Percentiles rank a stretch among this genome's conserved stretches.
phyloP scores from a whole-genome alignment of 2,888 invertebrate genomes.

The Sminthurinus aureus region DNA sequence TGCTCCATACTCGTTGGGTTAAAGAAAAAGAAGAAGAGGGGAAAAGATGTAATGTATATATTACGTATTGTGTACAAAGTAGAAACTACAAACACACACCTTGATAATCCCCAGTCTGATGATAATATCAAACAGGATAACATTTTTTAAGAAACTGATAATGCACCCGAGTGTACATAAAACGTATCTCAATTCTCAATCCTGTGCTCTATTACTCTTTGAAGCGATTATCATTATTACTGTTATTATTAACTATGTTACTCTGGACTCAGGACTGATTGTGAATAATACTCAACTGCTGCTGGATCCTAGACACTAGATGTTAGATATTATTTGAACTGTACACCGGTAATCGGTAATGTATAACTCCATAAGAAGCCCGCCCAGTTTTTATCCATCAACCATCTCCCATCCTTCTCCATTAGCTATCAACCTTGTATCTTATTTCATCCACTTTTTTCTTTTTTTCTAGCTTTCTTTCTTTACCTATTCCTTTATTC shows the following conservation, averaged over 20 bases:
- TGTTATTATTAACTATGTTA: no score
- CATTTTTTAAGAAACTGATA: conserved; percentile 5
- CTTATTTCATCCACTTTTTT: conserved; percentile 24
- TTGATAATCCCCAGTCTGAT: conserved; percentile 1
- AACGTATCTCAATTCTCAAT: background rate
- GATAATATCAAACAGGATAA: conserved; percentile 19
- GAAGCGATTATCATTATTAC: no score
- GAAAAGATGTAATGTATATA: no score
- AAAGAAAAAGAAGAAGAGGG: background rate
- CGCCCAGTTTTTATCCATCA: background rate
- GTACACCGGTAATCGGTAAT: no score
- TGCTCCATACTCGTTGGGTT: conserved; percentile 13
- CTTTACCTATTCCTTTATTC: background rate
- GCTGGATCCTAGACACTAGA: no score
- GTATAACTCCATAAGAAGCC: background rate
- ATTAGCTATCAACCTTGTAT: conserved; percentile 28
- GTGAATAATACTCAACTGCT: no score
- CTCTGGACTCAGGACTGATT: no score
- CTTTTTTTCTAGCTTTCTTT: background rate
- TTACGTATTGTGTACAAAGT: background rate
- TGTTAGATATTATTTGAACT: no score
- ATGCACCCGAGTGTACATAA: background rate
- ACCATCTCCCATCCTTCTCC: conserved; percentile 30
- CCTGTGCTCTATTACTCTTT: background rate
- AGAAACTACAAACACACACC: background rate